phyloP scores from a whole-genome alignment of 2,797 vertebrate species.

The Pyrocephalus nanus region DNA sequence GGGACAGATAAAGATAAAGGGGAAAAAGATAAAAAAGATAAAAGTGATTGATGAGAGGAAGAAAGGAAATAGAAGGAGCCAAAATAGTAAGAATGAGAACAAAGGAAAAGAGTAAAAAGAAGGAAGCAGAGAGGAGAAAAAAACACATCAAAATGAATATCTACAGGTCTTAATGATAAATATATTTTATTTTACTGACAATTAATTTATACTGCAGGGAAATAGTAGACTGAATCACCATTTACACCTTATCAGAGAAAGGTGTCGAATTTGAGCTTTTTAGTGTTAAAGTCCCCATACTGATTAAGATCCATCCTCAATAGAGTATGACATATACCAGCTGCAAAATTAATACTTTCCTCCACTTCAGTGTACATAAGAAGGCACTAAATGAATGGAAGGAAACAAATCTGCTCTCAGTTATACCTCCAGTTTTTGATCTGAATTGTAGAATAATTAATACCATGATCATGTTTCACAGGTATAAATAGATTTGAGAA shows the following conservation, averaged over 20 bases:
- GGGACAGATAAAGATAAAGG: background rate
- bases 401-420: background rate
- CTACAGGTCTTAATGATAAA: background rate
- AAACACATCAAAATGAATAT: background rate
- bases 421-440: background rate
- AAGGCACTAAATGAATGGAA: background rate
- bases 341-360: background rate
- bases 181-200: background rate
- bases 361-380: background rate
- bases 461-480: background rate
- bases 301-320: background rate
- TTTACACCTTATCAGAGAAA: background rate
- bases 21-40: constrained; percentile 39
- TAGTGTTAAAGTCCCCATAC: background rate
- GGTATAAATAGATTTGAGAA: background rate
- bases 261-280: background rate
- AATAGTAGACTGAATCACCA: background rate
- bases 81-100: constrained; percentile 31
- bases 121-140: background rate
- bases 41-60: constrained; percentile 43
- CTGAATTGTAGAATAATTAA: background rate
- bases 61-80: background rate
- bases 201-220: background rate
- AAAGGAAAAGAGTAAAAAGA: constrained; percentile 26
- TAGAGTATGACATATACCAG: background rate